Evolutionary conservation across 2,797 vertebrate genomes (phyloP).

Genomic region (Cottoperca gobio): DNA sequence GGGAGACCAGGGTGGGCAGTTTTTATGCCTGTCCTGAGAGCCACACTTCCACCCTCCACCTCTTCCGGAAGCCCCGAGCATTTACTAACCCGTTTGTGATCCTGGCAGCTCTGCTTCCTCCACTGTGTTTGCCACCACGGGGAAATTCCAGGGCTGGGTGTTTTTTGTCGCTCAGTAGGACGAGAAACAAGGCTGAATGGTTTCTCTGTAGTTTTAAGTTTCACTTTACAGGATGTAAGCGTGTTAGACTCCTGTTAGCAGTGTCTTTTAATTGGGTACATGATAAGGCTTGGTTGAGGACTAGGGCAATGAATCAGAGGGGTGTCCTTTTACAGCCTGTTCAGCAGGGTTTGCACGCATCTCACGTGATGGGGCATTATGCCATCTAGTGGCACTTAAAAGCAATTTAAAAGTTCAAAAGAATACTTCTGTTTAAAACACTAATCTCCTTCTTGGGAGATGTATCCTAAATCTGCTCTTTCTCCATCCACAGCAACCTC

Average conservation of each 20-base stretch:
- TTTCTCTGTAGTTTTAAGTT: slow-evolving; percentile 65
- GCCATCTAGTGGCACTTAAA: slow-evolving; percentile 70
- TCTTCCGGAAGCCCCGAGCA: slow-evolving; percentile 67
- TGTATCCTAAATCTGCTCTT: slow-evolving; percentile 17
- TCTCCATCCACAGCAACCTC: slow-evolving; percentile 85
- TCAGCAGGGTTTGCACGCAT: slow-evolving; percentile 35
- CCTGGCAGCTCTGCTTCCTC: slow-evolving; percentile 65
- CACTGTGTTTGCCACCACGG: slow-evolving; percentile 49
- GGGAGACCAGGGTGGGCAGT: slow-evolving; percentile 41
- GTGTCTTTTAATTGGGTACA: slow-evolving; percentile 73
- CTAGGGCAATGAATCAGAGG: slow-evolving; percentile 64
- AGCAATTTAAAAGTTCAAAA: background rate
- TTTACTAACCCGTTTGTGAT: slow-evolving; percentile 70
- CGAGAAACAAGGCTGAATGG: slow-evolving; percentile 49
- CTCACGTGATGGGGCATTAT: slow-evolving; percentile 13
- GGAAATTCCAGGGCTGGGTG: slow-evolving; percentile 78
- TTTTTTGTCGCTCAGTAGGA: slow-evolving; percentile 56
- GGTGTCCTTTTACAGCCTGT: slow-evolving; percentile 70
- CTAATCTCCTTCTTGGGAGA: background rate
- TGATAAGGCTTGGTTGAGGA: slow-evolving; percentile 62
- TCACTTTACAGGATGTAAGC: slow-evolving; percentile 70
- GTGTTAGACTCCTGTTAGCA: slow-evolving; percentile 63
- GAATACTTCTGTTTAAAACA: background rate
- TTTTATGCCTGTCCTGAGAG: slow-evolving; percentile 59
- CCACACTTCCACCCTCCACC: slow-evolving; percentile 45